A percentile compares a stretch with the other conserved stretches of the same genome.
phyloP scores from a whole-genome alignment of 2,797 vertebrate species.

The Labeo calbasu region DNA sequence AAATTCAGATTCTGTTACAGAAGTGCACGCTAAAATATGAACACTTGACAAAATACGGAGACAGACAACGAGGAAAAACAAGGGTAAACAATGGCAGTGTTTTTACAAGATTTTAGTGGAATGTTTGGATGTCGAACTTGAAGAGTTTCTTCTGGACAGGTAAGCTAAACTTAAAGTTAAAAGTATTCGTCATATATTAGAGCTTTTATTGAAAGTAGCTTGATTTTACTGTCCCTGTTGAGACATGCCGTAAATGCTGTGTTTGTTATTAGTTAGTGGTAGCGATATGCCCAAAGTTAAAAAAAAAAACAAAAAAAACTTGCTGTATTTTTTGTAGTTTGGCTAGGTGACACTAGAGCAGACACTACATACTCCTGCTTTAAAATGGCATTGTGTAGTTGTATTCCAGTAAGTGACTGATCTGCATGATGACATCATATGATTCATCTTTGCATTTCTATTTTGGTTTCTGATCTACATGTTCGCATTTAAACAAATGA shows the following conservation, averaged over 20 bases:
- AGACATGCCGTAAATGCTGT: background rate
- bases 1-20: background rate
- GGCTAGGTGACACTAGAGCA: background rate
- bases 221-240: background rate
- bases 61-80: background rate
- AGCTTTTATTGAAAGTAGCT: background rate
- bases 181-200: background rate
- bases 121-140: background rate
- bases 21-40: background rate
- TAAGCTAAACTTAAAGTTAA: background rate
- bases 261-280: background rate
- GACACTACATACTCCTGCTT: background rate
- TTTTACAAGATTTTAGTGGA: background rate
- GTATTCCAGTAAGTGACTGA: background rate
- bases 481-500: background rate
- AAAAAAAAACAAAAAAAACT: too few relatives aligned
- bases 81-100: background rate
- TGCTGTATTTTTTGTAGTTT: background rate
- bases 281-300: too few relatives aligned
- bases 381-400: background rate
- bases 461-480: background rate
- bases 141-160: background rate
- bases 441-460: background rate
- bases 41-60: background rate
- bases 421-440: background rate